These are phyloP conservation scores for Sardina pilchardus DNA, from an alignment of 2,113 vertebrate species.

Conservation along the genomic window DNA sequence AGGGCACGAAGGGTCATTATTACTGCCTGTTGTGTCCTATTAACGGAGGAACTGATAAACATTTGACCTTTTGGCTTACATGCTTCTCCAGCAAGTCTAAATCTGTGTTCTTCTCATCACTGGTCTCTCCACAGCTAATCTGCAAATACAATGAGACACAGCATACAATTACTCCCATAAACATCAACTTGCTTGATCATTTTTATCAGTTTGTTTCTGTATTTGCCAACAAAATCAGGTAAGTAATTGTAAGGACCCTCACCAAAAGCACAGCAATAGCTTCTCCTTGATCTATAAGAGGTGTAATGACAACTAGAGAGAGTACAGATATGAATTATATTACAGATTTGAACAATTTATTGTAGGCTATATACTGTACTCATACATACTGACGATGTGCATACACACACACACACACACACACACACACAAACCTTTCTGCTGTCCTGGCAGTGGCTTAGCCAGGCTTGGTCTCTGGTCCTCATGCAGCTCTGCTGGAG, in stretches of 20 bases:
- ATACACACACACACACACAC: neutral
- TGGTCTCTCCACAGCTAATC: slow-evolving; percentile 71
- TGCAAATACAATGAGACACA: slow-evolving; percentile 38
- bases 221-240: neutral
- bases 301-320: slow-evolving; percentile 70
- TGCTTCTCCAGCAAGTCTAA: slow-evolving; percentile 68
- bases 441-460: slow-evolving; percentile 61
- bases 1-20: neutral
- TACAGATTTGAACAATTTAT: neutral
- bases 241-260: slow-evolving; percentile 35
- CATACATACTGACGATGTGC: too few relatives aligned
- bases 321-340: neutral
- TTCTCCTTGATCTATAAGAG: slow-evolving; percentile 67
- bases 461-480: slow-evolving; percentile 62
- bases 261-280: slow-evolving; percentile 65
- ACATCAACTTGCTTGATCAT: neutral
- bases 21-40: neutral
- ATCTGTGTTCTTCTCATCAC: slow-evolving; percentile 64
- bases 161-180: neutral
- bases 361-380: neutral
- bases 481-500: slow-evolving; percentile 60
- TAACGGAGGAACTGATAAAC: neutral
- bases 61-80: slow-evolving; percentile 57
- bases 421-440: slow-evolving; percentile 24
- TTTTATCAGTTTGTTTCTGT: neutral